Evolutionary conservation across 1,140 invertebrate species (phyloP).

Genomic region (Parapsyche elsis): DNA sequence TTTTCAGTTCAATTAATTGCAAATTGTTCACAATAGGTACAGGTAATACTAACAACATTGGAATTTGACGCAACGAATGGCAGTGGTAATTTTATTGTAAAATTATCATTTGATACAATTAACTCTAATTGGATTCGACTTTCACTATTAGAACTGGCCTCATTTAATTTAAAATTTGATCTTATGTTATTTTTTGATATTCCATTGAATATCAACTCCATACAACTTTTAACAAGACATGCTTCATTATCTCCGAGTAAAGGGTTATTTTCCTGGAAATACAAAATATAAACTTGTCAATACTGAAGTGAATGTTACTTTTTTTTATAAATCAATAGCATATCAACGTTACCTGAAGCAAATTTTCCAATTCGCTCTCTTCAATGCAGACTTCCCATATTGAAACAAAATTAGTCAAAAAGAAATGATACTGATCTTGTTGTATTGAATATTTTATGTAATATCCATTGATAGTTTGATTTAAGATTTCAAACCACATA

Average conservation of each 20-base stretch:
- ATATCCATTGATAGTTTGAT: neutral
- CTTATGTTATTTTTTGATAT: constrained; percentile 26
- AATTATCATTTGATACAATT: constrained; percentile 35
- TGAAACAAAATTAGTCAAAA: constrained; percentile 46
- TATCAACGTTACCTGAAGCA: neutral
- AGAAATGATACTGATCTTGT: constrained; percentile 38
- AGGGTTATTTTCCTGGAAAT: constrained; percentile 49
- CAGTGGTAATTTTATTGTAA: constrained; percentile 41
- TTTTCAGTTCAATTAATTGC: constrained; percentile 1
- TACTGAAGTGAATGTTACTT: neutral
- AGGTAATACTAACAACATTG: constrained; percentile 36
- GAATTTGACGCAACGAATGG: constrained; percentile 26
- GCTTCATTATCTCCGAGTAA: constrained; percentile 37
- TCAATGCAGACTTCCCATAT: constrained; percentile 36
- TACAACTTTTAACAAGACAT: constrained; percentile 25
- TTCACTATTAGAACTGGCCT: neutral
- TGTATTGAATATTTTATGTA: constrained; percentile 41
- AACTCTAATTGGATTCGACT: constrained; percentile 31
- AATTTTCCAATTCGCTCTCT: neutral
- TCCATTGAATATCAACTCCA: constrained; percentile 39
- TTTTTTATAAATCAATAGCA: neutral
- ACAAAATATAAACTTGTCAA: neutral
- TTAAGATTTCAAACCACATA: constrained; percentile 36
- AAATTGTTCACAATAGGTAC: neutral
- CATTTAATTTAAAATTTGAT: constrained; percentile 16